Conservation (phyloP, 2,888 invertebrate genomes). For the Desoria tigrina region DNA sequence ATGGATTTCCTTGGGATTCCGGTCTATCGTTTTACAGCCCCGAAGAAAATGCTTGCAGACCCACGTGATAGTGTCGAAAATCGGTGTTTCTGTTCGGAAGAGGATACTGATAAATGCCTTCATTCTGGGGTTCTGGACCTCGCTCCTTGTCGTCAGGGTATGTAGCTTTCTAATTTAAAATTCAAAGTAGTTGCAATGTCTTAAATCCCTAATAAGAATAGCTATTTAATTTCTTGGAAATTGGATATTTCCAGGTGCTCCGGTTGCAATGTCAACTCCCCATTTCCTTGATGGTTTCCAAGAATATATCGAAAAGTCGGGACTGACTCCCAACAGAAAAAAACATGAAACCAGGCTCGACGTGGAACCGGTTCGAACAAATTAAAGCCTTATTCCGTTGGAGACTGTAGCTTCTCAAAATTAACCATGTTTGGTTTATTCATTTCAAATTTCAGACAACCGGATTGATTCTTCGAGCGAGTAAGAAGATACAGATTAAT, state of each 20-base stretch:
- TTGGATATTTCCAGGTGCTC: slow-evolving; percentile 25
- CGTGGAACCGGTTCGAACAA: slow-evolving; percentile 21
- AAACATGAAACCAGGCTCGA: slow-evolving; percentile 24
- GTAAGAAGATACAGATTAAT: slow-evolving; percentile 39
- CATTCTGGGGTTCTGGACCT: slow-evolving; percentile 26
- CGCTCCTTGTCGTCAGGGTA: slow-evolving; percentile 32
- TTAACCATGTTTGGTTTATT: neutral
- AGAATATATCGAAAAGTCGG: slow-evolving; percentile 17
- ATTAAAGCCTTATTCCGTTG: neutral
- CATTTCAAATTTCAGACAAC: slow-evolving; percentile 37
- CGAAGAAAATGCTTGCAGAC: slow-evolving; percentile 23
- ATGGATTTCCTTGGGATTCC: slow-evolving; percentile 17
- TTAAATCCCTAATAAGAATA: too few relatives aligned
- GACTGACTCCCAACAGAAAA: slow-evolving; percentile 16
- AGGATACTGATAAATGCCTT: slow-evolving; percentile 15
- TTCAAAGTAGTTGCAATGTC: too few relatives aligned
- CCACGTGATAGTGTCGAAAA: slow-evolving; percentile 19
- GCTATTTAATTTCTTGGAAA: too few relatives aligned
- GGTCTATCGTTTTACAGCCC: slow-evolving; percentile 27
- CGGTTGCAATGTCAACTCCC: slow-evolving; percentile 32
- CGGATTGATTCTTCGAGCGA: slow-evolving; percentile 34
- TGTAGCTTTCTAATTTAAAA: too few relatives aligned
- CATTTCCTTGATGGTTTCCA: slow-evolving; percentile 32
- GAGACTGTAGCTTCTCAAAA: neutral
- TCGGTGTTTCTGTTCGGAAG: slow-evolving; percentile 25